Conservation (phyloP, 2,797 vertebrate genomes). For the Bucorvus abyssinicus region DNA sequence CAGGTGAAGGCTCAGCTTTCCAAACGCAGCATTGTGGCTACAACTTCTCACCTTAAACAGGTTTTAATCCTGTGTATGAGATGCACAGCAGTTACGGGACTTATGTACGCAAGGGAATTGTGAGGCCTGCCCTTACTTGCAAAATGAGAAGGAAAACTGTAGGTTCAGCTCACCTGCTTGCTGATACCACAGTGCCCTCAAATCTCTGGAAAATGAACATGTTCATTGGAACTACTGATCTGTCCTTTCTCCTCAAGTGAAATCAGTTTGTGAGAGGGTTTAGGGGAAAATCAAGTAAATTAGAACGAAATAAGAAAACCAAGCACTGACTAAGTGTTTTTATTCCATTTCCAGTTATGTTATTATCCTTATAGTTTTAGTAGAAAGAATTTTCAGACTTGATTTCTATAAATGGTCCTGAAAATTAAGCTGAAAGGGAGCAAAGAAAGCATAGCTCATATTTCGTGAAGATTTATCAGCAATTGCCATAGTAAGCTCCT, state of each 20-base stretch:
- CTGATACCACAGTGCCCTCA: not conserved
- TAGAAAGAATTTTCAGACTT: not conserved
- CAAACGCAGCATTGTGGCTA: not conserved
- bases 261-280: not conserved
- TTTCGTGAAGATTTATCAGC: not conserved
- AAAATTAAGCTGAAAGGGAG: not conserved
- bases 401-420: not conserved
- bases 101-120: not conserved
- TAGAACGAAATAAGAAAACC: not conserved
- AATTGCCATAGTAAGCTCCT: not conserved
- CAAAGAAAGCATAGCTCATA: not conserved
- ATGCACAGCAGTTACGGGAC: conserved; percentile 22
- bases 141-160: not conserved
- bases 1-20: conserved; percentile 35
- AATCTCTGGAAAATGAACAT: not conserved
- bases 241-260: not conserved
- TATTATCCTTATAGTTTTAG: not conserved
- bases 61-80: conserved; percentile 34
- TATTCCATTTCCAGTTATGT: not conserved
- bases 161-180: conserved; percentile 5
- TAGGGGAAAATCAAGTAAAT: not conserved
- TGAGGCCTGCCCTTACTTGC: conserved; percentile 25
- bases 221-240: not conserved
- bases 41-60: conserved; percentile 16
- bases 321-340: not conserved